Evolutionary conservation across 2,888 invertebrate species (phyloP).

Genomic region (Galerucella pusilla): DNA sequence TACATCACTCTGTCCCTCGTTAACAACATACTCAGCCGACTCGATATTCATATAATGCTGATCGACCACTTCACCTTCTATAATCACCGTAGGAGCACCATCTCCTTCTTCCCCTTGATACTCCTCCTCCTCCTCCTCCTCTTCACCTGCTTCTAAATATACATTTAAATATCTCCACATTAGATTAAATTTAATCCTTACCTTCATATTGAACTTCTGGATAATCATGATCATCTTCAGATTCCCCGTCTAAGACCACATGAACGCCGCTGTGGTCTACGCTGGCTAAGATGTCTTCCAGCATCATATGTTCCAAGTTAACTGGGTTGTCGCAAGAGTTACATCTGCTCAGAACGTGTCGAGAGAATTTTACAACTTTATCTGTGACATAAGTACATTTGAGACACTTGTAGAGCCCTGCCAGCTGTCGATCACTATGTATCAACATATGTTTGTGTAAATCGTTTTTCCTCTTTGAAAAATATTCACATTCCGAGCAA

Average conservation of each 20-base stretch:
- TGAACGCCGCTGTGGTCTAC: slow-evolving; percentile 38
- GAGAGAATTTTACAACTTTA: slow-evolving; percentile 46
- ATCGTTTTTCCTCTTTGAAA: slow-evolving; percentile 48
- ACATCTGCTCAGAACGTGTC: slow-evolving; percentile 48
- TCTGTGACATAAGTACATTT: slow-evolving; percentile 49
- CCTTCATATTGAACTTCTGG: not conserved
- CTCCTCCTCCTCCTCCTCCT: slow-evolving; percentile 19
- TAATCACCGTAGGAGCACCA: not conserved
- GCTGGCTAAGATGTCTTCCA: slow-evolving; percentile 42
- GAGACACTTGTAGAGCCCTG: slow-evolving; percentile 48
- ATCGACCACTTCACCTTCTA: slow-evolving; percentile 17
- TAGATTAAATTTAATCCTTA: not conserved
- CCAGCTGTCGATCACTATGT: slow-evolving; percentile 47
- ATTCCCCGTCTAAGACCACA: slow-evolving; percentile 34
- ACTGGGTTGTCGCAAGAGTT: slow-evolving; percentile 30
- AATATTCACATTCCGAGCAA: slow-evolving; percentile 45
- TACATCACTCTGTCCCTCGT: not conserved
- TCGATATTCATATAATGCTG: slow-evolving; percentile 1
- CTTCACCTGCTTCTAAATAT: not conserved
- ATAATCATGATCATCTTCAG: slow-evolving; percentile 5
- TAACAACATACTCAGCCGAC: not conserved
- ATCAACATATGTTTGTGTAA: slow-evolving; percentile 50
- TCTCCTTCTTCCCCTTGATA: not conserved
- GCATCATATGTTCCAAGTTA: slow-evolving; percentile 38
- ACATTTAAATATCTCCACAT: not conserved